Evolutionary conservation across 2,888 invertebrate species (phyloP).

Genomic region (Mechanitis mazaeus): DNA sequence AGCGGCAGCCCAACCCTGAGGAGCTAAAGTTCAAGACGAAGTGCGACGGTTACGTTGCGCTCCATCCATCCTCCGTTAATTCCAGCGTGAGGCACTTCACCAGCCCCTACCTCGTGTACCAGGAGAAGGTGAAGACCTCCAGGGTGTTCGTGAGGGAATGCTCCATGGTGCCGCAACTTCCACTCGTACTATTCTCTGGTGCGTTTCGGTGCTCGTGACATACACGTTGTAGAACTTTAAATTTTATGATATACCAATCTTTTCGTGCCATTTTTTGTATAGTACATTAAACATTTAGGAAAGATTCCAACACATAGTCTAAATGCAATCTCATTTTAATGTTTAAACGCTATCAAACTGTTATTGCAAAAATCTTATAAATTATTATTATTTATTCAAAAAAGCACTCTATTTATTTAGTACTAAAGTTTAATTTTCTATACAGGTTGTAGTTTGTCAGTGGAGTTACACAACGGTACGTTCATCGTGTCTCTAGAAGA

Average conservation of each 20-base stretch:
- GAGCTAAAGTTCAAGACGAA: conserved; percentile 86
- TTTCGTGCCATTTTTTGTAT: no score
- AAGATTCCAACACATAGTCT: no score
- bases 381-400: neutral
- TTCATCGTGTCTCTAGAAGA: conserved; percentile 85
- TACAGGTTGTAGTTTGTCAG: conserved; percentile 82
- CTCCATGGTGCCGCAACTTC: conserved; percentile 86
- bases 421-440: neutral
- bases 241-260: no score
- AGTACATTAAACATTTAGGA: no score
- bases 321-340: no score
- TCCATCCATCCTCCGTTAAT: conserved; percentile 88
- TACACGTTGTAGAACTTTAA: no score
- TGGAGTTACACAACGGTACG: conserved; percentile 83
- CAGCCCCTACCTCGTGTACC: conserved; percentile 87
- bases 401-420: no score
- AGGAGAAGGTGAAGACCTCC: conserved; percentile 89
- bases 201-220: conserved; percentile 19
- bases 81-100: conserved; percentile 79
- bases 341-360: no score
- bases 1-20: conserved; percentile 81
- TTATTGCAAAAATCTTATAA: no score
- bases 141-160: conserved; percentile 87
- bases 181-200: conserved; percentile 82
- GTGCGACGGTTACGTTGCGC: conserved; percentile 82